Evolutionary conservation across 2,888 invertebrate species (phyloP), one percentile per base, ranked within the genome.

Genomic region (Spisula solida): DNA sequence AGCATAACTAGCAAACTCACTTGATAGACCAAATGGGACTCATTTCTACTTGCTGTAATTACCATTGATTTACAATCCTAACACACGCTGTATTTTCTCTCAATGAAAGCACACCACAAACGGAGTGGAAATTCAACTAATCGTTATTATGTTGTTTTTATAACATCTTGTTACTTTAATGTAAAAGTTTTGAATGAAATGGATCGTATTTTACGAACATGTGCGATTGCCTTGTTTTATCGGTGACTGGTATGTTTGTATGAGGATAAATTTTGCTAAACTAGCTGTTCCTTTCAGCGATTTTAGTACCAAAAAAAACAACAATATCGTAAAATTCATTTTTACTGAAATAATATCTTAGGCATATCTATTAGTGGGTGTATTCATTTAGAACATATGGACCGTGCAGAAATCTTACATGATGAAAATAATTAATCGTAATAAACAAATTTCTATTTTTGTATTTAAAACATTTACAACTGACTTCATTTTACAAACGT

Each of bases 81-180:
- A 31, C 34, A 34, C 34, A 75, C 75, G 34, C 14, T 34, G 75
- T 2, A 75, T 75, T 75, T 75, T 75, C 60, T 75, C 60, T 31
- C 34, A 75, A 75, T 75, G 34, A 75, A 34, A 75, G 29, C 34
- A 75, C 41, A 75, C 75, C 75, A 34, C 75, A 75, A 75, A 75
- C 25, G 5, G 60, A 66, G 25, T n/a, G 60, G 60, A 66, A 25
- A 25, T 66, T 66, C 25, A 66, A 25, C 60, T 66, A 66, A 66
- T 66, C 10, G 60, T 66, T 25, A 25, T 66, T 25, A 25, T 51
- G 51, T 25, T 66, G 60, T 25, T 66, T 56, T 66, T 66, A 25
- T 56, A 56, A 10, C 10, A 25, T 66, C 60, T 66, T 66, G n/a
- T 66, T 0, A n/a, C n/a, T 66, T 66, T 25, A 12, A 20, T 66